Conservation (phyloP, 2,797 vertebrate species). For the Antrozous pallidus region DNA sequence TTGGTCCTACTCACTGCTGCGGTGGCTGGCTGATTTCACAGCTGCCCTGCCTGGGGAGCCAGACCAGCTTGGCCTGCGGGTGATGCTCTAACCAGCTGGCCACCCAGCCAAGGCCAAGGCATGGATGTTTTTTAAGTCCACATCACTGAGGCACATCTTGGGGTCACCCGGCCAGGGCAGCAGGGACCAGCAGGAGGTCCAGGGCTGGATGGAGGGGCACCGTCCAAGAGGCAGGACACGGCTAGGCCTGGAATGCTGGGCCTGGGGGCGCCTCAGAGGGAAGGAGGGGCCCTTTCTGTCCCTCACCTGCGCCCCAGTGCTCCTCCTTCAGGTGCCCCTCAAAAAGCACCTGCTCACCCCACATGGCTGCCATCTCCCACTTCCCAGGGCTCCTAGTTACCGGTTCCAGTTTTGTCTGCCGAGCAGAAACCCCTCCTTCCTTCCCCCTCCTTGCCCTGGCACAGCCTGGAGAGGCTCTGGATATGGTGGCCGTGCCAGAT, state of each 20-base stretch:
- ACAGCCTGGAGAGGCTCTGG: not conserved
- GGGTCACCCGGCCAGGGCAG: not conserved
- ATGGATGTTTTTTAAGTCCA: not conserved
- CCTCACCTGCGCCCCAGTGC: not conserved
- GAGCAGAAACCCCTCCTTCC: not conserved
- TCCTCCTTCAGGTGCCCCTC: too few species aligned
- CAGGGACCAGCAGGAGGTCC: not conserved
- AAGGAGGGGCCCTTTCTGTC: not conserved
- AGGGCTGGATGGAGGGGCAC: not conserved
- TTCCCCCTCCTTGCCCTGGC: too few species aligned
- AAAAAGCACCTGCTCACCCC: not conserved
- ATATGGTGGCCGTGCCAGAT: not conserved
- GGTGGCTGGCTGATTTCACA: too few species aligned
- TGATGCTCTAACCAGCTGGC: too few species aligned
- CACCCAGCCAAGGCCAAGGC: not conserved
- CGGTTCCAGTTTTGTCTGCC: not conserved
- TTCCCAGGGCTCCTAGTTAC: not conserved
- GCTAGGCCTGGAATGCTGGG: not conserved
- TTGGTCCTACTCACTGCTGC: too few species aligned
- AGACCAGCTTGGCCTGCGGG: too few species aligned
- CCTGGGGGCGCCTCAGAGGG: not conserved
- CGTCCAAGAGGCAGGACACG: not conserved
- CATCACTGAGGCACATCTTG: not conserved
- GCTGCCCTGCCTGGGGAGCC: too few species aligned
- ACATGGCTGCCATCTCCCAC: not conserved